Evolutionary conservation across 2,888 invertebrate species (phyloP).

Genomic region (Trichacis sp.): DNA sequence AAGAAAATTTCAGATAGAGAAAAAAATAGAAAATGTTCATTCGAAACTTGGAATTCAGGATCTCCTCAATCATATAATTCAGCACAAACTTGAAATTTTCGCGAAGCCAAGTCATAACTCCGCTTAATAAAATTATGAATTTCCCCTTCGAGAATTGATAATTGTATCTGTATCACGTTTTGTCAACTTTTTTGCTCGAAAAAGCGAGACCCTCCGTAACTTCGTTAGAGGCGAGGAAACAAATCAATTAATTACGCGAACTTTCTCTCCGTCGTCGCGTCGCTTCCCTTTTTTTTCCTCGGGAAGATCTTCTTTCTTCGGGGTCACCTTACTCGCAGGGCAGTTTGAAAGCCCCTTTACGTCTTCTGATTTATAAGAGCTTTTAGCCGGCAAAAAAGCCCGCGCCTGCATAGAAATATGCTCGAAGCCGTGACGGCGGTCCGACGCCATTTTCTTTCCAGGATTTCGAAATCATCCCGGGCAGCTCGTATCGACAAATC

Average conservation of each 20-base stretch:
- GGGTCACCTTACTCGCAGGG: conserved; percentile 27
- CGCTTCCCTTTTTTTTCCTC: conserved; percentile 35
- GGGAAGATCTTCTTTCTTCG: conserved; percentile 37
- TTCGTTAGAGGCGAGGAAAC: conserved; percentile 44
- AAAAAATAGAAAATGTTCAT: too few relatives aligned
- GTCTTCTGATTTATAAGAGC: conserved; percentile 67
- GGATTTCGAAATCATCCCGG: conserved; percentile 23
- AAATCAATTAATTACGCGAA: conserved; percentile 47
- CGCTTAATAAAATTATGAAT: too few relatives aligned
- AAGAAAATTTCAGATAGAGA: too few relatives aligned
- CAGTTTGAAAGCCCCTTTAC: conserved; percentile 55
- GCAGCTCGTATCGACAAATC: conserved; percentile 33
- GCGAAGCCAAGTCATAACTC: too few relatives aligned
- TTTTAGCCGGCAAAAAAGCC: conserved; percentile 60
- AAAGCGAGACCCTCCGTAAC: conserved; percentile 29
- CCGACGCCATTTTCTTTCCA: conserved; percentile 32
- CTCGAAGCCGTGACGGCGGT: conserved; percentile 41
- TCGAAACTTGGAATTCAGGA: too few relatives aligned
- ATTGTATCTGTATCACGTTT: conserved; percentile 9
- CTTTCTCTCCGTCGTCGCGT: conserved; percentile 32
- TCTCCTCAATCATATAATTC: too few relatives aligned
- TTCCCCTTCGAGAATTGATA: conserved; percentile 4
- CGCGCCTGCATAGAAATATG: conserved; percentile 51
- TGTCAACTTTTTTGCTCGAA: conserved; percentile 26
- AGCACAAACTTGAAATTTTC: too few relatives aligned